Evolutionary conservation across 2,888 invertebrate species (phyloP).

Genomic region (Thymelicus sylvestris): DNA sequence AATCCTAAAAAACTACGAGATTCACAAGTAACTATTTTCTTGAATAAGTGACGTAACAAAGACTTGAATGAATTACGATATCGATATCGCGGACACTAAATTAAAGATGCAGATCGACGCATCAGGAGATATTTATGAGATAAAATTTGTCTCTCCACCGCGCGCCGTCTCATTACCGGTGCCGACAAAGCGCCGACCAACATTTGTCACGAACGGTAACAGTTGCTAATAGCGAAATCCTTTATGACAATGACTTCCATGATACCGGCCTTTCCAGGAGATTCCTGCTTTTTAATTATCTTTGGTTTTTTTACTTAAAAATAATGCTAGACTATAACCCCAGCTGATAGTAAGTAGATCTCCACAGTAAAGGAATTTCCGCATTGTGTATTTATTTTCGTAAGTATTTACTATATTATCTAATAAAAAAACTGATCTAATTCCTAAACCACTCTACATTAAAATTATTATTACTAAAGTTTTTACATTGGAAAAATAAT

Average conservation of each 20-base stretch:
- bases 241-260: constrained; percentile 21
- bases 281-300: neutral
- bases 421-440: too few relatives aligned
- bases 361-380: too few relatives aligned
- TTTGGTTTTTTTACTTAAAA: neutral
- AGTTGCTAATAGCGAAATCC: constrained; percentile 74
- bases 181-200: constrained; percentile 74
- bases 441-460: too few relatives aligned
- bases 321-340: too few relatives aligned
- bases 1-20: neutral
- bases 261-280: constrained; percentile 9
- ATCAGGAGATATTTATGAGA: constrained; percentile 77
- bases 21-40: constrained; percentile 37
- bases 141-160: constrained; percentile 76
- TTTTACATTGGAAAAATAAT: too few relatives aligned
- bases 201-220: constrained; percentile 73
- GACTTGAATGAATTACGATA: constrained; percentile 72
- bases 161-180: constrained; percentile 72
- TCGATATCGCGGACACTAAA: constrained; percentile 72
- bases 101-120: constrained; percentile 76
- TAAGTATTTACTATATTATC: too few relatives aligned
- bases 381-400: too few relatives aligned
- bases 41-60: constrained; percentile 68
- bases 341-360: too few relatives aligned
- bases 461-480: too few relatives aligned